These are phyloP conservation scores for Rallus crepitans DNA, from an alignment of 2,797 vertebrate genomes.

Conservation along the genomic window DNA sequence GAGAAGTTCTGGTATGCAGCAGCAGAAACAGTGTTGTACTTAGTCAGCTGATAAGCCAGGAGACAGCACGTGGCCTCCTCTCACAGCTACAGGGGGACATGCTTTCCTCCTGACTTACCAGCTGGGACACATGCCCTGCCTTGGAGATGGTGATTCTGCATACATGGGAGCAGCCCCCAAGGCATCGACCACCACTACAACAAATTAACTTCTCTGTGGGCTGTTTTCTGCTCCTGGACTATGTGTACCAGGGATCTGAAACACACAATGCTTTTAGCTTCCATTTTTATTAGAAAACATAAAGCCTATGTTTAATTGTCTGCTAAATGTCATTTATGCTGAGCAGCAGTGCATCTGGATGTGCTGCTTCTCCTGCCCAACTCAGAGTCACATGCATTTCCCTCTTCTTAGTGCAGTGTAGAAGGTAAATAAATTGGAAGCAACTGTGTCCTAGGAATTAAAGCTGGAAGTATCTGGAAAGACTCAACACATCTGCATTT, in stretches of 20 bases:
- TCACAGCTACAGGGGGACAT: neutral
- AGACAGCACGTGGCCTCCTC: neutral
- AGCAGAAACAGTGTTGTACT: neutral
- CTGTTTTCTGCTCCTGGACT: neutral
- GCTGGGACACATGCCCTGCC: neutral
- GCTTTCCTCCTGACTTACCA: neutral
- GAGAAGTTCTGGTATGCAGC: neutral
- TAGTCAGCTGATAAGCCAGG: neutral
- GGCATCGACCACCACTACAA: neutral
- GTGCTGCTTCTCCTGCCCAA: neutral
- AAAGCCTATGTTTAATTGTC: neutral
- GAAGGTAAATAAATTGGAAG: neutral
- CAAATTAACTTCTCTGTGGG: neutral
- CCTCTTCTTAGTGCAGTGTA: neutral
- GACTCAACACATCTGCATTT: neutral
- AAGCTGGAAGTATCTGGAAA: neutral
- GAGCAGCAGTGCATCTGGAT: neutral
- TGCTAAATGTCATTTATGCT: neutral
- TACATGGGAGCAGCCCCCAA: accelerated
- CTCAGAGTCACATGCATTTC: neutral
- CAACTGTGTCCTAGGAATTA: neutral
- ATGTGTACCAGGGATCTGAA: neutral
- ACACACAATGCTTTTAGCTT: neutral
- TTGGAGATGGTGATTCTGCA: neutral
- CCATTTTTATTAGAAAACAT: neutral